Evolutionary conservation across 2,888 invertebrate species (phyloP).

Genomic region (Cataglyphis livida): DNA sequence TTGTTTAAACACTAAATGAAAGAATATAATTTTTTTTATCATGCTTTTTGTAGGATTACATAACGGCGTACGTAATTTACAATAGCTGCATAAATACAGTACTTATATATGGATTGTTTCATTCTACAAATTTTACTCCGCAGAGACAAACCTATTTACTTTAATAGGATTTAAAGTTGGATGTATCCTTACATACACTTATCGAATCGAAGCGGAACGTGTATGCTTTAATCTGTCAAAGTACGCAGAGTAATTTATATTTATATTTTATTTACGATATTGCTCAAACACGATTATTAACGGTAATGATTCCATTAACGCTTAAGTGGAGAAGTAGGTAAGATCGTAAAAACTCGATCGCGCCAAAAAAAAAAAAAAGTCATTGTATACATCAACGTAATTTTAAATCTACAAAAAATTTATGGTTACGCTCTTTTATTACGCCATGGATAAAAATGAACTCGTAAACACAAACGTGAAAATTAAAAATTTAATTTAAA

Average conservation of each 20-base stretch:
- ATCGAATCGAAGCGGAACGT: neutral
- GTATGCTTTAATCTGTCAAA: slow-evolving; percentile 14
- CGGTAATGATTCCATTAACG: slow-evolving; percentile 40
- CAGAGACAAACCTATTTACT: neutral
- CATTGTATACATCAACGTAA: neutral
- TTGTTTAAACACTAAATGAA: neutral
- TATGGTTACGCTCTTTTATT: neutral
- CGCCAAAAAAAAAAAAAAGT: slow-evolving; percentile 37
- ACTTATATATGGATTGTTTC: neutral
- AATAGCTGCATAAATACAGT: neutral
- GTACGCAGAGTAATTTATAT: neutral
- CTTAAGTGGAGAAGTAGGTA: slow-evolving; percentile 26
- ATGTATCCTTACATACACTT: neutral
- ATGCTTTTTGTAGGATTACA: neutral
- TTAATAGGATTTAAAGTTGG: slow-evolving; percentile 2
- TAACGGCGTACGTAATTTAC: neutral
- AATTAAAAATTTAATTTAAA: slow-evolving; percentile 12
- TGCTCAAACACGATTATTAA: slow-evolving; percentile 18
- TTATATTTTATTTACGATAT: neutral
- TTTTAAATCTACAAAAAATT: slow-evolving; percentile 14
- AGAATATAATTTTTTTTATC: neutral
- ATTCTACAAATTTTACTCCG: neutral
- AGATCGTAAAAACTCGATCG: neutral
- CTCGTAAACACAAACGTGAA: neutral
- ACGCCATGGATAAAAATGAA: slow-evolving; percentile 10